Conservation (phyloP, 2,888 invertebrate species). For the Carabus problematicus region DNA sequence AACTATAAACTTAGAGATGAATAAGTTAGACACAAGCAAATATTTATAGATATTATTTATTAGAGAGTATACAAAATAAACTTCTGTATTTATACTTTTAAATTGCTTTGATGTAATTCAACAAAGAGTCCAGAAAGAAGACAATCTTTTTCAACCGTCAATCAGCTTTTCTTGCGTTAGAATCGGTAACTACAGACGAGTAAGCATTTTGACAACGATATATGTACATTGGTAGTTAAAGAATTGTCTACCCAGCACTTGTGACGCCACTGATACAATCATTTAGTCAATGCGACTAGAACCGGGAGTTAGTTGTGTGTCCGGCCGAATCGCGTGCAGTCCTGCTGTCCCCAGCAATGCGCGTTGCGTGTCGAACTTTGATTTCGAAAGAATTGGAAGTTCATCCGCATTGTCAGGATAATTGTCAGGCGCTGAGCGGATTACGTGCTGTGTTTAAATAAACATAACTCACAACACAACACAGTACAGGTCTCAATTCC, state of each 20-base stretch:
- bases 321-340: background rate
- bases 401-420: conserved; percentile 29
- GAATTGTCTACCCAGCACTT: background rate
- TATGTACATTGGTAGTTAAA: background rate
- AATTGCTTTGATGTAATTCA: no score
- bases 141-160: no score
- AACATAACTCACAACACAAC: conserved; percentile 29
- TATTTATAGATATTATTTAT: conserved; percentile 21
- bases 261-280: conserved; percentile 5
- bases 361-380: conserved; percentile 25
- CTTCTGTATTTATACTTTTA: no score
- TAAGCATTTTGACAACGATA: conserved; percentile 2
- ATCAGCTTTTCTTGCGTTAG: no score
- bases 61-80: no score
- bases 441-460: conserved; percentile 29
- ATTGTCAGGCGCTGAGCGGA: conserved; percentile 22
- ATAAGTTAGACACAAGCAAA: no score
- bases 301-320: background rate
- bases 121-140: no score
- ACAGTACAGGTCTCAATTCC: conserved; percentile 7
- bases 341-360: conserved; percentile 1
- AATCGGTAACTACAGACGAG: no score
- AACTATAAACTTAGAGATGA: conserved; percentile 24
- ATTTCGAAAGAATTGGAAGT: conserved; percentile 35
- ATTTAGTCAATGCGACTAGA: conserved; percentile 2